phyloP scores from a whole-genome alignment of 2,888 invertebrate genomes.

The Criorhina ranunculi region DNA sequence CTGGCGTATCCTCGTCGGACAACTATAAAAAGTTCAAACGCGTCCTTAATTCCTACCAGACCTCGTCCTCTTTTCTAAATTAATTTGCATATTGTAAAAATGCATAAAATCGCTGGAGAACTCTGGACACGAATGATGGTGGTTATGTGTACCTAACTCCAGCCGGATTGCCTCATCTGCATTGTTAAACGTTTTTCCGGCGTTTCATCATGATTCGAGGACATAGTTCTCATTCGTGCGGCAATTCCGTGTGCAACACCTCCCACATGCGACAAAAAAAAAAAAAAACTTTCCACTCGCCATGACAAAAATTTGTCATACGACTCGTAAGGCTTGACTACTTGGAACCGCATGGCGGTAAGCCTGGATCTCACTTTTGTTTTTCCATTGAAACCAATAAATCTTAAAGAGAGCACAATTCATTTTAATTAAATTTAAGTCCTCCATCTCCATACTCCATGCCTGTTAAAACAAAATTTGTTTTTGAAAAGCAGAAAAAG shows the following conservation, averaged over 20 bases:
- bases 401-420: conserved; percentile 56
- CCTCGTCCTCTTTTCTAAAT: conserved; percentile 17
- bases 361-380: conserved; percentile 18
- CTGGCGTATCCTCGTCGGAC: too few species aligned
- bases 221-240: conserved; percentile 54
- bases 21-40: too few species aligned
- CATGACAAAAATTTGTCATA: conserved; percentile 51
- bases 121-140: conserved; percentile 17
- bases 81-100: conserved; percentile 56
- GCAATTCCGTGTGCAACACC: conserved; percentile 55
- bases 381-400: conserved; percentile 39
- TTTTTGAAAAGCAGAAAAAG: conserved; percentile 9
- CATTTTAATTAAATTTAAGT: conserved; percentile 63
- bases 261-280: conserved; percentile 68
- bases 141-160: neutral
- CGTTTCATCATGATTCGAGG: conserved; percentile 50
- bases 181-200: conserved; percentile 65
- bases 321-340: conserved; percentile 39
- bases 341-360: conserved; percentile 18
- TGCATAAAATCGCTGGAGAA: conserved; percentile 10
- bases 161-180: conserved; percentile 72
- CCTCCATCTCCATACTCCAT: neutral
- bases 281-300: neutral
- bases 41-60: too few species aligned
- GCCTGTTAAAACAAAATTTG: conserved; percentile 9